Conservation (phyloP, 2,797 vertebrate species). For the Syngnathus rostellatus region DNA sequence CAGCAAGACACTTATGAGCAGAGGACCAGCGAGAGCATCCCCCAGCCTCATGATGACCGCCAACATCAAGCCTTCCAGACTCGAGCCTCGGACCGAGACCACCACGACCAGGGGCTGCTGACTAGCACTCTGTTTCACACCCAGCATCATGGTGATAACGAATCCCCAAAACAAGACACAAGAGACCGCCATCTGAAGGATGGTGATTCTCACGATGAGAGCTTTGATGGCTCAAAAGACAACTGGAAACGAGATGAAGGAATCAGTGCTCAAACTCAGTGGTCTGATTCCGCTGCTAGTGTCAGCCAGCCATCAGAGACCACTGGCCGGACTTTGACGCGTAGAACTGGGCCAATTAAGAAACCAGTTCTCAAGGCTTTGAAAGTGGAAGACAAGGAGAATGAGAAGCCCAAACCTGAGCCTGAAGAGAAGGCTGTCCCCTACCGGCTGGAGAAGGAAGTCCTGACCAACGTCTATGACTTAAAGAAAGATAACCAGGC, state of each 20-base stretch:
- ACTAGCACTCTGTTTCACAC: slow-evolving; percentile 60
- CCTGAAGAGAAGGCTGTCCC: slow-evolving; percentile 76
- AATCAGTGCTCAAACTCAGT: slow-evolving; percentile 64
- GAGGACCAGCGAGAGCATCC: slow-evolving; percentile 71
- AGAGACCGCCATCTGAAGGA: slow-evolving; percentile 73
- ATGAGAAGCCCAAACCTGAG: slow-evolving; percentile 84
- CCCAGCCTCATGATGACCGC: slow-evolving; percentile 54
- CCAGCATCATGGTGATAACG: slow-evolving; percentile 59
- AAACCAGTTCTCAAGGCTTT: slow-evolving; percentile 95
- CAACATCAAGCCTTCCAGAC: slow-evolving; percentile 71
- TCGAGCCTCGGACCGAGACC: slow-evolving; percentile 68
- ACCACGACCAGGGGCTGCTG: slow-evolving; percentile 69
- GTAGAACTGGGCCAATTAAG: slow-evolving; percentile 92
- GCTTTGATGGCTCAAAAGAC: slow-evolving; percentile 65
- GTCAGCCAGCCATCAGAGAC: slow-evolving; percentile 75
- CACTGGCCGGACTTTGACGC: slow-evolving; percentile 68
- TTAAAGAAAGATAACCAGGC: slow-evolving; percentile 73
- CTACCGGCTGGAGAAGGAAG: slow-evolving; percentile 75
- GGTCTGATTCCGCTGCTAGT: slow-evolving; percentile 68
- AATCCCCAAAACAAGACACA: slow-evolving; percentile 72
- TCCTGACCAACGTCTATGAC: slow-evolving; percentile 75
- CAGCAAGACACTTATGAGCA: slow-evolving; percentile 84
- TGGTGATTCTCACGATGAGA: slow-evolving; percentile 53
- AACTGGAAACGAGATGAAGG: slow-evolving; percentile 75
- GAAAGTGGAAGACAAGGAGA: slow-evolving; percentile 96